Evolutionary conservation across 2,888 invertebrate species (phyloP).

Genomic region (Athripsodes cinereus): DNA sequence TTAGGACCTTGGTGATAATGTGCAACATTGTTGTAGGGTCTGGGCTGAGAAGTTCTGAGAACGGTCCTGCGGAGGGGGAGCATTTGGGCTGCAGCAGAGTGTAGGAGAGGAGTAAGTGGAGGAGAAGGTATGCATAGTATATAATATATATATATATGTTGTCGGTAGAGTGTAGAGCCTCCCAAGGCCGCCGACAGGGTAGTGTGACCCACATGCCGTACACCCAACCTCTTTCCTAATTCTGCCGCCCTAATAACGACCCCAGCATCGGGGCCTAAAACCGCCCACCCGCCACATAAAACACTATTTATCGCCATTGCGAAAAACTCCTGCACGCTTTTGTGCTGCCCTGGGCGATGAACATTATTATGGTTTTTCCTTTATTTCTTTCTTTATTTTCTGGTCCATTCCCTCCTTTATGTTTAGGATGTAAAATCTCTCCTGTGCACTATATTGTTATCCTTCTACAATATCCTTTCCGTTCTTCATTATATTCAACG

Average conservation of each 20-base stretch:
- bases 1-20: neutral
- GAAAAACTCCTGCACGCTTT: constrained; percentile 19
- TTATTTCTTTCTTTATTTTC: neutral
- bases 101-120: constrained; percentile 4
- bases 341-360: constrained; percentile 1
- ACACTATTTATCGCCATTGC: constrained; percentile 25
- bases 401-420: neutral
- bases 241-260: constrained; percentile 4
- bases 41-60: neutral
- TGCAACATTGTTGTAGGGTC: neutral
- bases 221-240: constrained; percentile 4
- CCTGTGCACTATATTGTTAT: neutral
- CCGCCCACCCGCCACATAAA: constrained; percentile 20
- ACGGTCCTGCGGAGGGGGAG: constrained; percentile 10
- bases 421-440: neutral
- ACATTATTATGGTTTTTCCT: constrained; percentile 1
- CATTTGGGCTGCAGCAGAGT: constrained; percentile 15
- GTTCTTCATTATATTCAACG: neutral
- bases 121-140: neutral
- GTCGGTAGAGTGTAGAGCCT: constrained; percentile 9
- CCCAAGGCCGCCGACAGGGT: constrained; percentile 21
- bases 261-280: constrained; percentile 6
- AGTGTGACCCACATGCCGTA: constrained; percentile 24
- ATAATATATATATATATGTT: too few species aligned
- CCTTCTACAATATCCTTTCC: neutral